A percentile compares a stretch with the other conserved stretches of the same genome.
phyloP scores from a whole-genome alignment of 2,888 invertebrate species.

The Macrophya annulata region DNA sequence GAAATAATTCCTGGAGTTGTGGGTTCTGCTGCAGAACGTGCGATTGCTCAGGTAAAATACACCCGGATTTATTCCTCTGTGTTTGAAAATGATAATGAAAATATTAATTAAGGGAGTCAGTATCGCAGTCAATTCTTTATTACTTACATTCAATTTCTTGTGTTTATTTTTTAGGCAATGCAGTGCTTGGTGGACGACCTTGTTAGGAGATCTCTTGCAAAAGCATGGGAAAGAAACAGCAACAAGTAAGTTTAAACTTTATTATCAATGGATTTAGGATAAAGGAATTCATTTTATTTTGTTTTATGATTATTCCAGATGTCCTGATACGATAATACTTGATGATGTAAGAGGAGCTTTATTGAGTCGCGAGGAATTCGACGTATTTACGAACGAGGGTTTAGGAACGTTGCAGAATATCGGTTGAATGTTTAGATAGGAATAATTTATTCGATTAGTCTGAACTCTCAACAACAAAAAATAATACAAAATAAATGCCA shows the following conservation, averaged over 20 bases:
- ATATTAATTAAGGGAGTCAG: background rate
- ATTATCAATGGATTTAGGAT: background rate
- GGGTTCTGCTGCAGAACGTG: slow-evolving; percentile 78
- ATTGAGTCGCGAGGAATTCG: slow-evolving; percentile 73
- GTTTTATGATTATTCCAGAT: slow-evolving; percentile 62
- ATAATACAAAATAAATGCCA: slow-evolving; percentile 28
- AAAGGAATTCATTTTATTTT: background rate
- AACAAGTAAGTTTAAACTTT: slow-evolving; percentile 65
- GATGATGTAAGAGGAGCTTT: slow-evolving; percentile 73
- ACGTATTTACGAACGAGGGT: slow-evolving; percentile 75
- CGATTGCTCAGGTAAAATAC: slow-evolving; percentile 57
- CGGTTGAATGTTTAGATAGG: slow-evolving; percentile 1
- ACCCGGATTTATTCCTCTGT: slow-evolving; percentile 29
- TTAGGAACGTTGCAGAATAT: slow-evolving; percentile 67
- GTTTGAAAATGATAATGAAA: background rate
- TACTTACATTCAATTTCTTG: slow-evolving; percentile 31
- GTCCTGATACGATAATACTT: slow-evolving; percentile 67
- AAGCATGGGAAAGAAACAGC: slow-evolving; percentile 71
- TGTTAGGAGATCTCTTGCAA: slow-evolving; percentile 70
- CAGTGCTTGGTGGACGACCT: slow-evolving; percentile 74
- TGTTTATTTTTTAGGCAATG: slow-evolving; percentile 64
- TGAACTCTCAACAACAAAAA: slow-evolving; percentile 19
- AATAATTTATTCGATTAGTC: slow-evolving; percentile 56
- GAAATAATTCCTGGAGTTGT: slow-evolving; percentile 79
- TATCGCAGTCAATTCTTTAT: background rate